Evolutionary conservation across 2,888 invertebrate genomes (phyloP), one percentile per base, ranked within the genome.

Genomic region (Deilephila porcellus): DNA sequence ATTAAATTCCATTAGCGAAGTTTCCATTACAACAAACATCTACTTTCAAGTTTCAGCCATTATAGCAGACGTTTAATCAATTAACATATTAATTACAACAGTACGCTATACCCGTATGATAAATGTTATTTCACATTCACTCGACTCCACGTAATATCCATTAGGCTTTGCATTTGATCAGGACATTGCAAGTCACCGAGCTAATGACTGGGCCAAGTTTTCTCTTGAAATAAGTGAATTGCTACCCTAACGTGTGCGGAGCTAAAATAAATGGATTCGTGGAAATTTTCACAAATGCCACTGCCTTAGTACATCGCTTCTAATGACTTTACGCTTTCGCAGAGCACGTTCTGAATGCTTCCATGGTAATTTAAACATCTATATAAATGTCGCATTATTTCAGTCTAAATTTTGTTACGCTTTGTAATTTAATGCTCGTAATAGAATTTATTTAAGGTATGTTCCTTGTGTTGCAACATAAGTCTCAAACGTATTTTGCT

Each of bases 141-240:
- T 59, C 59, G 20, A 52, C 67, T 52, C 37, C 72, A 29, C 56
- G 64, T 75, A 74, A 84, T 81, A 81, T 82, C 85, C 87, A 88
- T 90, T 90, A 88, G 79, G 81, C 79, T 80, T 81, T 82, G 82
- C 81, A 80, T 76, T 78, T 81, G 76, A 78, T 80, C 81, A 67
- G 67, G 77, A 82, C 81, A 82, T 71, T 88, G 91, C 93, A 91
- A 93, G 92, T 92, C 93, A 93, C 87, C 81, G 84, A 86, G 90
- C 89, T 89, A 91, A 92, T 92, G 91, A 90, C 88, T 83, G 79
- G 79, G 82, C 77, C 75, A 76, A 85, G 86, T 89, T 89, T 92
- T 88, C 84, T 87, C 84, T 85, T 80, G 80, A 79, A 78, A 82
- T 81, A 82, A 78, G 81, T 80, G 83, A 86, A 82, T 85, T 83